These are phyloP conservation scores for Megaleporinus macrocephalus DNA, from an alignment of 2,113 vertebrate species.

Conservation along the genomic window DNA sequence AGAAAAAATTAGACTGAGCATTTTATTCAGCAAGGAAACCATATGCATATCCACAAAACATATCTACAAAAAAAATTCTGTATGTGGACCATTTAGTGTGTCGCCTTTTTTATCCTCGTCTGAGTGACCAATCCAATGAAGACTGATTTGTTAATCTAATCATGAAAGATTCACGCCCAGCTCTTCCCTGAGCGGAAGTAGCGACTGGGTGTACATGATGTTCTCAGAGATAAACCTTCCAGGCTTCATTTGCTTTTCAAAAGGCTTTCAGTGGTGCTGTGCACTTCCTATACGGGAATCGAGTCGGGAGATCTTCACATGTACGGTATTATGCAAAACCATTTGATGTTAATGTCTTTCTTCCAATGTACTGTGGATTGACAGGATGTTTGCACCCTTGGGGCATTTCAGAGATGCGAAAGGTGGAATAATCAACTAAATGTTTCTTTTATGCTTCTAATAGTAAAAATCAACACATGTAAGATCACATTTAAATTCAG, in stretches of 20 bases:
- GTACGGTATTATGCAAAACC: constrained; percentile 26
- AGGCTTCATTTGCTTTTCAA: constrained; percentile 44
- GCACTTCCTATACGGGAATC: constrained; percentile 33
- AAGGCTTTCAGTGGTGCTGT: neutral
- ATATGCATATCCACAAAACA: too few relatives aligned
- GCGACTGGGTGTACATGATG: constrained; percentile 15
- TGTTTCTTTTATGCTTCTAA: too few relatives aligned
- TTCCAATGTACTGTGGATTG: neutral
- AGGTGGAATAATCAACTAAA: neutral
- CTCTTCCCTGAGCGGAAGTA: neutral
- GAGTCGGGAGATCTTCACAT: constrained; percentile 11
- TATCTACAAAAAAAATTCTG: too few relatives aligned
- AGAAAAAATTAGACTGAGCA: too few relatives aligned
- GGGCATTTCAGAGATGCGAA: neutral
- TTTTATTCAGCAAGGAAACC: too few relatives aligned
- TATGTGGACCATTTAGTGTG: too few relatives aligned
- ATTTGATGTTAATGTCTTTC: neutral
- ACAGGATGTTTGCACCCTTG: constrained; percentile 18
- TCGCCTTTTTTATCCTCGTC: neutral
- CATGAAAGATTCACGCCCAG: constrained; percentile 1
- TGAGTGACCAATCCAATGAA: neutral
- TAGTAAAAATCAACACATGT: too few relatives aligned
- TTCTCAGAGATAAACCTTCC: constrained; percentile 38
- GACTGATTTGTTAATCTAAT: constrained; percentile 15
- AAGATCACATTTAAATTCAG: too few relatives aligned